Conservation (phyloP, 2,797 vertebrate genomes). For the Premnoplex brunnescens region DNA sequence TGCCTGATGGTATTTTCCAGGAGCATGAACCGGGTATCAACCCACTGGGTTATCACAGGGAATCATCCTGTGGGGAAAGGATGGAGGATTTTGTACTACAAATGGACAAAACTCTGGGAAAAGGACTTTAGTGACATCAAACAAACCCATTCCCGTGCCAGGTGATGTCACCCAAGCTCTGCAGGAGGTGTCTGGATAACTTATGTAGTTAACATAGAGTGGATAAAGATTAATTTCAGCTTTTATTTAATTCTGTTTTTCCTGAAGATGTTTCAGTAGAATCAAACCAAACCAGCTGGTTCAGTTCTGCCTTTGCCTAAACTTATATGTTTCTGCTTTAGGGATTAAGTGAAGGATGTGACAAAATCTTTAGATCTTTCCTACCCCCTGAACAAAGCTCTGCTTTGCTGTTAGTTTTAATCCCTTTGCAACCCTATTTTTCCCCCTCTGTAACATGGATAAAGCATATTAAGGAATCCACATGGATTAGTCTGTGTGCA, state of each 20-base stretch:
- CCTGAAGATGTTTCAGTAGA: background rate
- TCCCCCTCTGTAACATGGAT: background rate
- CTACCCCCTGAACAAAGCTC: background rate
- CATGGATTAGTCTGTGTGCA: fast-evolving
- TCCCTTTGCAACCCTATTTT: background rate
- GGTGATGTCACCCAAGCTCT: background rate
- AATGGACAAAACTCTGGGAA: background rate
- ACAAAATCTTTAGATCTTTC: background rate
- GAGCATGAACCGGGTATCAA: background rate
- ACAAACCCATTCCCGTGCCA: background rate
- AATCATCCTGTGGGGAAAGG: background rate
- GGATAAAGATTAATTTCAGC: background rate
- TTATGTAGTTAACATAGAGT: background rate
- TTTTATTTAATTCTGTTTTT: background rate
- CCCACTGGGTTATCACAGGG: background rate
- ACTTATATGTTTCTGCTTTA: background rate
- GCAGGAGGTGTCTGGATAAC: background rate
- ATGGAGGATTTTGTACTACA: background rate
- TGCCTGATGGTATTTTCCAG: background rate
- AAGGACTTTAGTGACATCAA: background rate
- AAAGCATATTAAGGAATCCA: background rate
- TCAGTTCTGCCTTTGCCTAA: background rate
- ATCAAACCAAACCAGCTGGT: background rate
- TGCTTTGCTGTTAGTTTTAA: background rate
- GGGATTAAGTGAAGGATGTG: background rate